These are phyloP conservation scores for Cabera pusaria DNA, from an alignment of 2,888 invertebrate species.

Conservation along the genomic window DNA sequence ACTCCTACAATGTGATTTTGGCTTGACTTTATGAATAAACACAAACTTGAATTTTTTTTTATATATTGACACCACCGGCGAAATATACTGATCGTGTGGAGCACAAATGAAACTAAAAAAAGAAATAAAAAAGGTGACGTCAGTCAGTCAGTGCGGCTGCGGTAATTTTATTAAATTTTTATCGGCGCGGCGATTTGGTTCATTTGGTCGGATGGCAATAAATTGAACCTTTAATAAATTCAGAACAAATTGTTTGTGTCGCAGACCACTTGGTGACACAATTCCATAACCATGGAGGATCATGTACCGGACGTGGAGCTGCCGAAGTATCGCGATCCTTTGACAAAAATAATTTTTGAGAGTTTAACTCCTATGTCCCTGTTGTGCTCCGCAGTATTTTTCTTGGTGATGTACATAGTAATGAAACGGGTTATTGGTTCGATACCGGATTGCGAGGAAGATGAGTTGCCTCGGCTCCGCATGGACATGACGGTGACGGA, in stretches of 20 bases:
- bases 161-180: conserved; percentile 52
- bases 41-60: no score
- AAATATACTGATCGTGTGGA: no score
- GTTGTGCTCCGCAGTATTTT: conserved; percentile 84
- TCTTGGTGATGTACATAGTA: conserved; percentile 87
- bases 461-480: conserved; percentile 89
- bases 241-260: conserved; percentile 39
- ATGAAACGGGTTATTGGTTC: conserved; percentile 68
- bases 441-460: conserved; percentile 38
- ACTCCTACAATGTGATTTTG: no score
- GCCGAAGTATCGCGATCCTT: conserved; percentile 34
- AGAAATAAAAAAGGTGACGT: conserved; percentile 48
- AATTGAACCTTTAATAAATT: conserved; percentile 38
- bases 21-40: no score
- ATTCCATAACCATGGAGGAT: conserved; percentile 49
- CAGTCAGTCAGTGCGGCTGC: conserved; percentile 44
- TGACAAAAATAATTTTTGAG: conserved; percentile 22
- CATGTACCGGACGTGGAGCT: conserved; percentile 57
- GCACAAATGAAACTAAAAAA: no score
- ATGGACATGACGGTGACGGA: conserved; percentile 96
- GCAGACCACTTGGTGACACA: conserved; percentile 26
- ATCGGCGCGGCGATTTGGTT: no score
- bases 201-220: conserved; percentile 35
- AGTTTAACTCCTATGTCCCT: conserved; percentile 87
- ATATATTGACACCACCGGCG: no score